phyloP scores from a whole-genome alignment of 1,140 invertebrate genomes.

The Teleogryllus occipitalis region DNA sequence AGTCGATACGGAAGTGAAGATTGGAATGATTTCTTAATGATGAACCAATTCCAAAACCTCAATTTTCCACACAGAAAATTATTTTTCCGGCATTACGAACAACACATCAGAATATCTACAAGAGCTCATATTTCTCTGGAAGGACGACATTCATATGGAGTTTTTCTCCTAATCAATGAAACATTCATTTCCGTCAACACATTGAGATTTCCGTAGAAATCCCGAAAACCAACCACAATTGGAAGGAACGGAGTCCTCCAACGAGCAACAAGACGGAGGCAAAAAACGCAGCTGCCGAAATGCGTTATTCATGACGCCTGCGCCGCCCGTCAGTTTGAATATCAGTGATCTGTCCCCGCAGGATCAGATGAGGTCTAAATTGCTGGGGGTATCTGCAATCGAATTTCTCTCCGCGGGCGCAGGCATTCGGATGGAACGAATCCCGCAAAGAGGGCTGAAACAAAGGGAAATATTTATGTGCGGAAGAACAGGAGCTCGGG shows the following conservation, averaged over 20 bases:
- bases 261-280: not conserved
- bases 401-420: not conserved
- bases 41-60: too few species aligned
- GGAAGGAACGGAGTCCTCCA: not conserved
- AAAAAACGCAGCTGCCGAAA: not conserved
- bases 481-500: not conserved
- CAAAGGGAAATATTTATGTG: conserved; percentile 5
- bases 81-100: too few species aligned
- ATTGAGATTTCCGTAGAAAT: too few species aligned
- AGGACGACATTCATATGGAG: too few species aligned
- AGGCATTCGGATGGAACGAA: not conserved
- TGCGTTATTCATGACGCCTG: not conserved
- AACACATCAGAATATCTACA: too few species aligned
- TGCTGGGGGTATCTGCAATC: not conserved
- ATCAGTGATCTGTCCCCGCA: not conserved
- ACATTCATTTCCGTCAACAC: too few species aligned
- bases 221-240: too few species aligned
- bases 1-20: too few species aligned
- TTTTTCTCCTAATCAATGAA: too few species aligned
- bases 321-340: not conserved
- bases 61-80: too few species aligned
- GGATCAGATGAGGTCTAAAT: not conserved
- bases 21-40: too few species aligned
- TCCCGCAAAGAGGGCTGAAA: not conserved
- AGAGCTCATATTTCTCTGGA: too few species aligned